Percentiles rank a stretch among this genome's conserved stretches.
phyloP scores from a whole-genome alignment of 1,140 invertebrate genomes.

The Holcopasites calliopsidis region DNA sequence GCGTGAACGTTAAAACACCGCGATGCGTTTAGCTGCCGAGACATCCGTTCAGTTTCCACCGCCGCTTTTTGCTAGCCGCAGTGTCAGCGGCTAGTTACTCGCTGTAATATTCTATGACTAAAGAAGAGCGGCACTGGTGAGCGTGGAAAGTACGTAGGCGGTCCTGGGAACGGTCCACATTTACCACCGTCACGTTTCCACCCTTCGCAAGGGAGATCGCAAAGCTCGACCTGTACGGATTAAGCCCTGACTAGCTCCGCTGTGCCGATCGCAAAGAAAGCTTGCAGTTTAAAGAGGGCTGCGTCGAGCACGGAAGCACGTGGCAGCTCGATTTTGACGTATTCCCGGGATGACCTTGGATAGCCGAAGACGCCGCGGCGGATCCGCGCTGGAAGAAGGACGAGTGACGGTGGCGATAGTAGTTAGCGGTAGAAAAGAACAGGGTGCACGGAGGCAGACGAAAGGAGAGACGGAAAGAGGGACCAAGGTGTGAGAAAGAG shows the following conservation, averaged over 20 bases:
- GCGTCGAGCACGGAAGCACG: neutral
- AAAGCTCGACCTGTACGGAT: too few relatives aligned
- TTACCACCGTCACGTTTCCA: too few relatives aligned
- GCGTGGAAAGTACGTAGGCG: too few relatives aligned
- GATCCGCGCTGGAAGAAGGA: conserved; percentile 64
- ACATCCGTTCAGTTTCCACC: neutral
- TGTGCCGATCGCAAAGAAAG: too few relatives aligned
- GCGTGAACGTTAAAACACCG: neutral
- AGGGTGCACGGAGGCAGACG: conserved; percentile 16
- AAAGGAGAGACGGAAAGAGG: conserved; percentile 12
- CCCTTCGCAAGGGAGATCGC: too few relatives aligned
- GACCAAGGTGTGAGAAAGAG: conserved; percentile 5
- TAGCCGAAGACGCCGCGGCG: conserved; percentile 57
- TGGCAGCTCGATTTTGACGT: conserved; percentile 61
- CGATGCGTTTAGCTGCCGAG: neutral
- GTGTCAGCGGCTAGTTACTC: too few relatives aligned
- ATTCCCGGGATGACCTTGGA: conserved; percentile 69
- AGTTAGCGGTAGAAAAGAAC: conserved; percentile 53
- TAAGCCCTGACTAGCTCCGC: too few relatives aligned
- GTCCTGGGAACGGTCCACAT: too few relatives aligned
- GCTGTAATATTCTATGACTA: too few relatives aligned
- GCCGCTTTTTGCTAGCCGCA: too few relatives aligned
- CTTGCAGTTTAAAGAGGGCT: too few relatives aligned
- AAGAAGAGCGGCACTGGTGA: too few relatives aligned
- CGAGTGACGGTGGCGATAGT: conserved; percentile 64